A percentile compares a stretch with the other conserved stretches of the same genome.
Conservation (phyloP, 2,113 vertebrate species). For the Cynocephalus volans region DNA sequence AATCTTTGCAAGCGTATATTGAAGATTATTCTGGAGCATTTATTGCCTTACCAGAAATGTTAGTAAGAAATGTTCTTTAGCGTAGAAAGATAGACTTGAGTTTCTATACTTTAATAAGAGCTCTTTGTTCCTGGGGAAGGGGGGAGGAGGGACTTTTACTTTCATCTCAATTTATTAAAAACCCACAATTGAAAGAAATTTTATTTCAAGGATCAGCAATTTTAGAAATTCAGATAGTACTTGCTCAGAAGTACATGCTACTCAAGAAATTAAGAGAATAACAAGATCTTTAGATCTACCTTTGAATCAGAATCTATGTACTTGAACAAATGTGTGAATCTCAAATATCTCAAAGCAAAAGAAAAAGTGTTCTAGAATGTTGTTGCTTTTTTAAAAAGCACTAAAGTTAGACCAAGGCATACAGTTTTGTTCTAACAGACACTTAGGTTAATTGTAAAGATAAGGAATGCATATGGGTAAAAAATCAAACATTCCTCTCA, state of each 20-base stretch:
- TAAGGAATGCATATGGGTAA: slow-evolving; percentile 89
- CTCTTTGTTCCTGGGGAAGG: slow-evolving; percentile 83
- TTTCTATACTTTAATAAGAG: slow-evolving; percentile 87
- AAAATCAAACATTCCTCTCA: slow-evolving; percentile 90
- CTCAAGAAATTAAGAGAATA: slow-evolving; percentile 80
- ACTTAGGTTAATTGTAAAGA: slow-evolving; percentile 88
- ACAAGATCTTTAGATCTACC: slow-evolving; percentile 77
- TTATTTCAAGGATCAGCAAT: slow-evolving; percentile 84
- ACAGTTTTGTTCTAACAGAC: slow-evolving; percentile 87
- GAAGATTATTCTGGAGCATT: slow-evolving; percentile 90
- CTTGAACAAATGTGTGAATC: slow-evolving; percentile 87
- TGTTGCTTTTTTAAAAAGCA: slow-evolving; percentile 88
- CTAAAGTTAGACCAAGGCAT: slow-evolving; percentile 86
- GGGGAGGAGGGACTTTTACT: slow-evolving; percentile 84
- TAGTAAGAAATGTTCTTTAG: slow-evolving; percentile 89
- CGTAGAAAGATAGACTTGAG: slow-evolving; percentile 89
- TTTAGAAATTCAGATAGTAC: slow-evolving; percentile 83
- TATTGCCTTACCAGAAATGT: slow-evolving; percentile 90
- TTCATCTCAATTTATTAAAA: slow-evolving; percentile 89
- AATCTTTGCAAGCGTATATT: slow-evolving; percentile 90
- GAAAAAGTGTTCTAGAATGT: slow-evolving; percentile 85
- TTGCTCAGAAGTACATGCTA: slow-evolving; percentile 83
- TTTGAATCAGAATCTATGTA: slow-evolving; percentile 84
- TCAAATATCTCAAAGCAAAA: slow-evolving; percentile 84
- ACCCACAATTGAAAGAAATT: slow-evolving; percentile 82